Base-by-base conservation (phyloP, 1,140 invertebrate species). In the Drosophila sechellia region DNA sequence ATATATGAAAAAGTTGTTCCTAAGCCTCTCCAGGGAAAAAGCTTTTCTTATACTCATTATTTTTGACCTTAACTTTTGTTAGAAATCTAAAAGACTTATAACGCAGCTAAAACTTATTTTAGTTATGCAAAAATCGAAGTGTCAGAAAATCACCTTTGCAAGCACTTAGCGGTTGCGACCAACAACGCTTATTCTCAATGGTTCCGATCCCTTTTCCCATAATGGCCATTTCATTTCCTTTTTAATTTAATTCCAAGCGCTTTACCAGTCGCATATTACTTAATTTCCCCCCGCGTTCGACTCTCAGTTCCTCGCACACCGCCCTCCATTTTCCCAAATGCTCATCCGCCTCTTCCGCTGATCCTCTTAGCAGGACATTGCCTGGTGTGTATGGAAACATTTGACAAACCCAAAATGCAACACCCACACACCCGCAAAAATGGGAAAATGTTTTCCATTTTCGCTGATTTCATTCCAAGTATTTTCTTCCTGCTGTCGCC, bases 181-280 rank as follows among this genome's bases (percentile, higher is more conserved):
- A 20, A 37, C 3, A 22, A 8, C 46, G n/a, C 4, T 37, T 45
- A 27, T 27, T 34, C 22, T 15, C 15, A 48, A 37, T 22, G 6
- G 15, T n/a, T 12, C 43, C 22, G 15, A 20, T 57, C 20, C 10
- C 17, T 31, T 39, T 20, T 10, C 60, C 46, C 60, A 65, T 81
- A 57, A 83, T 56, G 57, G 50, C 60, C 60, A 74, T 81, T 78
- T 68, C 50, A 83, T 86, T 86, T 86, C 75, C 83, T 69, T 76
- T 79, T 86, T 79, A 87, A 87, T 86, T 86, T 87, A 83, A 86
- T 87, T 87, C 50, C 42, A 48, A 49, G 74, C 59, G 69, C 56
- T 65, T 61, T 64, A 34, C 59, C 55, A 68, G 77, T 53, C 56
- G 45, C 57, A 31, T 60, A 34, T 78, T 52, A 57, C 69, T 75